These are phyloP conservation scores for Acheta domesticus DNA, from an alignment of 2,888 invertebrate species.

Conservation along the genomic window DNA sequence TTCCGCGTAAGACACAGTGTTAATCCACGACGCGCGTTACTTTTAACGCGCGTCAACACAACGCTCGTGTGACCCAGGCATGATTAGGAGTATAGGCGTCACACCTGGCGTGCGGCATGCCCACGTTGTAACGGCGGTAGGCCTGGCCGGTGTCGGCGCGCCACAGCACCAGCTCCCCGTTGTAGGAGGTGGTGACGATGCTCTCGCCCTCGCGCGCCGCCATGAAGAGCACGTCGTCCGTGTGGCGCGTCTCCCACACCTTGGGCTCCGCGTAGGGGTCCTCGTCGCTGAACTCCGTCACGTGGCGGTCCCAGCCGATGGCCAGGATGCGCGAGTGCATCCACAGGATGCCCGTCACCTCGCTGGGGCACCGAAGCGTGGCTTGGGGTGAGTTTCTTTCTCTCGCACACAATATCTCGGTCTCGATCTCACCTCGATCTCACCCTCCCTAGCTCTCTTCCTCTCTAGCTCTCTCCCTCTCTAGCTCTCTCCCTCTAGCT, in stretches of 20 bases:
- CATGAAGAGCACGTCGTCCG: conserved; percentile 70
- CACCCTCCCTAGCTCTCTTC: no score
- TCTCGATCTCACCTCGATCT: no score
- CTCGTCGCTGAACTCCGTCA: conserved; percentile 64
- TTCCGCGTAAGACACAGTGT: no score
- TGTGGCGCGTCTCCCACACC: conserved; percentile 68
- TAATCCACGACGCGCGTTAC: no score
- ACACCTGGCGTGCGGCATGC: conserved; percentile 55
- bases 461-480: no score
- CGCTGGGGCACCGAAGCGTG: conserved; percentile 42
- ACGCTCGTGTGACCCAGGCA: no score
- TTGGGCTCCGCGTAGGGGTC: conserved; percentile 53
- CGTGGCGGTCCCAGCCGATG: conserved; percentile 72
- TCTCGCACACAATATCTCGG: no score
- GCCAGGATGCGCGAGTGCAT: conserved; percentile 61
- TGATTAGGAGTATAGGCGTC: background rate
- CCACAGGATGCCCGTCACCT: conserved; percentile 55
- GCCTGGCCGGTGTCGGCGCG: conserved; percentile 77
- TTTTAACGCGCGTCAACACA: no score
- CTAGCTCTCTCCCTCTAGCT: no score
- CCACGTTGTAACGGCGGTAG: conserved; percentile 54
- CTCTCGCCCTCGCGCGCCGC: conserved; percentile 61
- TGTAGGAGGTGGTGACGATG: conserved; percentile 71
- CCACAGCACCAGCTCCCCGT: conserved; percentile 79
- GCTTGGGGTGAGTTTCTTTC: no score